Evolutionary conservation across 1,140 invertebrate genomes (phyloP), one percentile per base, ranked within the genome.

Genomic region (Drosophila kurseongensis): DNA sequence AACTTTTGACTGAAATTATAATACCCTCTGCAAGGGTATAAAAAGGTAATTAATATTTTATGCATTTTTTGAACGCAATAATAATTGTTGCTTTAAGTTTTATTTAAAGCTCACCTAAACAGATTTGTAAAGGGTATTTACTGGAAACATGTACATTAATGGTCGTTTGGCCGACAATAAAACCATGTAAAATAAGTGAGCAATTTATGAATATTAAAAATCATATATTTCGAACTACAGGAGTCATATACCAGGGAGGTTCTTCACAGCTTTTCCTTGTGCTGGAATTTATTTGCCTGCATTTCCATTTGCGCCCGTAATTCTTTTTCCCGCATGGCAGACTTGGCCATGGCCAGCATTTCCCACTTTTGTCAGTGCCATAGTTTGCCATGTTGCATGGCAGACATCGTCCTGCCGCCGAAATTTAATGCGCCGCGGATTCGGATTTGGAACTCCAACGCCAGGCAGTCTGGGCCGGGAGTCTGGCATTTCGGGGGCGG

Each of bases 161-260:
- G 1, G 8, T n/a, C 8, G 13, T 6, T 14, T 41, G 8, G 8
- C 7, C 9, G 14, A 32, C 35, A 42, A 68, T 44, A 52, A 44
- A 65, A 65, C 8, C 62, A 63, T 58, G 81, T 71, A 61, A 71
- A 78, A 61, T 72, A 72, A 68, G 65, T 75, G 58, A 27, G 67
- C 75, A 69, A 72, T 75, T 80, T 85, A 76, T 84, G 80, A 61
- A 85, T 85, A 85, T 85, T 85, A 85, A 86, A 86, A 81, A 65
- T 38, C 36, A 38, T 71, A 57, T 67, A 78, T 78, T 67, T 61
- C 42, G 14, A 51, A 38, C 55, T 44, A 54, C 54, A 10, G 41
- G 13, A 38, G 54, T 45, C 54, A 52, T 63, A 50, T 54, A 59
- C 45, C 56, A 42, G 54, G 32, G 18, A 55, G 23, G 40, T 65